Percentiles rank a stretch among this genome's conserved stretches.
Conservation (phyloP, 2,888 invertebrate species). For the Catocala nupta region DNA sequence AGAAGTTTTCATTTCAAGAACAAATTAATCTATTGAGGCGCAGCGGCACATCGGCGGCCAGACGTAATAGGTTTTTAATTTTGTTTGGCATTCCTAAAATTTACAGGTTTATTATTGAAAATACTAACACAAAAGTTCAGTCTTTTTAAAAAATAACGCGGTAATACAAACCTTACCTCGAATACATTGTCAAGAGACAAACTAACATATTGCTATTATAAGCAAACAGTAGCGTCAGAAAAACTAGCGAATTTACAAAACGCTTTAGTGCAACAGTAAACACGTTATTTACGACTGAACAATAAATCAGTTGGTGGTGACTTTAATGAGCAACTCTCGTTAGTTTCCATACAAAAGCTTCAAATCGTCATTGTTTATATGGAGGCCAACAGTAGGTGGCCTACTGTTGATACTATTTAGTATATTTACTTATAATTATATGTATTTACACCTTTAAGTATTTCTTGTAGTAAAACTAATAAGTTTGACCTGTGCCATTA, state of each 20-base stretch:
- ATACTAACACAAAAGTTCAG: too few species aligned
- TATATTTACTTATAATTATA: not conserved
- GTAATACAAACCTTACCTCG: too few species aligned
- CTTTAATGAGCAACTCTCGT: conserved; percentile 38
- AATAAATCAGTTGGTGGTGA: conserved; percentile 35
- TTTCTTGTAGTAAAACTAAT: not conserved
- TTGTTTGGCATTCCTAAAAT: too few species aligned
- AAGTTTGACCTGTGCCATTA: too few species aligned
- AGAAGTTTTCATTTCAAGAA: too few species aligned
- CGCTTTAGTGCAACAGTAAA: conserved; percentile 14
- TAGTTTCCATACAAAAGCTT: conserved; percentile 30
- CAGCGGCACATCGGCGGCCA: too few species aligned
- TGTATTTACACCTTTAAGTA: not conserved
- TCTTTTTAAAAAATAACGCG: too few species aligned
- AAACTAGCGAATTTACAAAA: conserved; percentile 27
- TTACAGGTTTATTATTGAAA: too few species aligned
- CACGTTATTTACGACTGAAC: conserved; percentile 28
- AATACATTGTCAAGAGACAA: not conserved
- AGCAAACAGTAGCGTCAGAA: conserved; percentile 22
- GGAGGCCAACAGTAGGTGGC: conserved; percentile 31
- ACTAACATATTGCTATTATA: not conserved
- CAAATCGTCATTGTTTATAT: conserved; percentile 41
- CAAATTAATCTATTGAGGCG: too few species aligned
- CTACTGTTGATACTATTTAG: not conserved
- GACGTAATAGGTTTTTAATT: too few species aligned